A percentile compares a stretch with the other conserved stretches of the same genome.
These are phyloP conservation scores for Taurulus bubalis DNA, from an alignment of 2,113 vertebrate species.

Conservation along the genomic window DNA sequence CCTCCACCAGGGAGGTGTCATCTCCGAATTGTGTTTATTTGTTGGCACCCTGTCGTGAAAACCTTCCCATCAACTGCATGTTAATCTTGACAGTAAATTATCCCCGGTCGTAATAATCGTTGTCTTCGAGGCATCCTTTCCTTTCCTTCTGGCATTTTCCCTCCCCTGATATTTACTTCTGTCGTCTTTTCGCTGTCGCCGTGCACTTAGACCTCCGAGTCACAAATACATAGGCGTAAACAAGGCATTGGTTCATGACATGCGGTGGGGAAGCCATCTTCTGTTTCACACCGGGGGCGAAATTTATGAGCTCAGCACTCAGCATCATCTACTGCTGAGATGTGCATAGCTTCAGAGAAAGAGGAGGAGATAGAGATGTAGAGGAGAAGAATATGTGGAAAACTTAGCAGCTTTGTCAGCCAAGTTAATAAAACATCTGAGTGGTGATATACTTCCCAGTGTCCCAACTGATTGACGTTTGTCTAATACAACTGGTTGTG, in stretches of 20 bases:
- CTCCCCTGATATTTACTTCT: background rate
- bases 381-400: background rate
- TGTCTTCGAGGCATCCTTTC: slow-evolving; percentile 37
- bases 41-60: slow-evolving; percentile 94
- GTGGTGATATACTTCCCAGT: background rate
- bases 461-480: background rate
- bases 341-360: slow-evolving; percentile 24
- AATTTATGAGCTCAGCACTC: slow-evolving; percentile 77
- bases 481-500: background rate
- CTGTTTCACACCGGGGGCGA: slow-evolving; percentile 72
- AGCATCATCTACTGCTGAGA: slow-evolving; percentile 60
- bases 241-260: slow-evolving; percentile 63
- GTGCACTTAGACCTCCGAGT: slow-evolving; percentile 28
- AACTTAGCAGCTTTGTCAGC: background rate
- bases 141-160: slow-evolving; percentile 10
- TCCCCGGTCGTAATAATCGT: slow-evolving; percentile 60
- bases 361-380: slow-evolving; percentile 15
- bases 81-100: slow-evolving; percentile 93
- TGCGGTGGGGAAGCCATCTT: slow-evolving; percentile 76
- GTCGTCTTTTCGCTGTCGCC: background rate
- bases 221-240: slow-evolving; percentile 59
- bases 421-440: background rate
- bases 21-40: slow-evolving; percentile 96
- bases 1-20: slow-evolving; percentile 70
- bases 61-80: slow-evolving; percentile 90